Conservation (phyloP, 2,797 vertebrate genomes). For the Amblyopsis hoosieri region DNA sequence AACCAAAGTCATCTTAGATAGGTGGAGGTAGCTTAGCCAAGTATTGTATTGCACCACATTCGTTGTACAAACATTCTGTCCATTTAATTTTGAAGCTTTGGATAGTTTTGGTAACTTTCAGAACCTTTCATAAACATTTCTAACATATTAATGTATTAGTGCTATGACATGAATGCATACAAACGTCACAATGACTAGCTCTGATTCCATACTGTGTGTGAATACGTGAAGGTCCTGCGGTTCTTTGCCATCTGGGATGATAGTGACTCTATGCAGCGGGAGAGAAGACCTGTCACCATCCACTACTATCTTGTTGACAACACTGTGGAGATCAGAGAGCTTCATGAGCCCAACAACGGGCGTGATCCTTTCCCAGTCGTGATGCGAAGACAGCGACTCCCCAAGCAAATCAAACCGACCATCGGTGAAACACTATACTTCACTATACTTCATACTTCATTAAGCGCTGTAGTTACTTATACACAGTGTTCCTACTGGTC, state of each 20-base stretch:
- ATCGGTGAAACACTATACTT: conserved; percentile 45
- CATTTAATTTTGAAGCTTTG: too few species aligned
- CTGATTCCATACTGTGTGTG: neutral
- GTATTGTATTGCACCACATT: too few species aligned
- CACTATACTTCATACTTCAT: neutral
- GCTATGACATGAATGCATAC: too few species aligned
- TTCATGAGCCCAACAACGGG: conserved; percentile 84
- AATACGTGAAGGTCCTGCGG: conserved; percentile 83
- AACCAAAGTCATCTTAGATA: too few species aligned
- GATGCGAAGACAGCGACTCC: conserved; percentile 83
- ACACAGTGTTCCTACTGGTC: too few species aligned
- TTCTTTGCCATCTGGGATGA: conserved; percentile 89
- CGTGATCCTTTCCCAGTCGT: conserved; percentile 86
- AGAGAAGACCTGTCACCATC: conserved; percentile 79
- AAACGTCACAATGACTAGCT: neutral
- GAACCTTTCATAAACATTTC: too few species aligned
- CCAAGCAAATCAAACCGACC: conserved; percentile 75
- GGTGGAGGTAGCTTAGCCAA: too few species aligned
- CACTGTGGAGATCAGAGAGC: conserved; percentile 88
- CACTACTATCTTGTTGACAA: conserved; percentile 90
- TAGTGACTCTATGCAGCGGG: conserved; percentile 67
- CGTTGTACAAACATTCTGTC: too few species aligned
- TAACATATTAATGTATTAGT: too few species aligned
- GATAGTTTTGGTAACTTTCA: too few species aligned
- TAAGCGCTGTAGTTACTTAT: neutral